phyloP scores from a whole-genome alignment of 2,113 vertebrate genomes.

The Cynocephalus volans region DNA sequence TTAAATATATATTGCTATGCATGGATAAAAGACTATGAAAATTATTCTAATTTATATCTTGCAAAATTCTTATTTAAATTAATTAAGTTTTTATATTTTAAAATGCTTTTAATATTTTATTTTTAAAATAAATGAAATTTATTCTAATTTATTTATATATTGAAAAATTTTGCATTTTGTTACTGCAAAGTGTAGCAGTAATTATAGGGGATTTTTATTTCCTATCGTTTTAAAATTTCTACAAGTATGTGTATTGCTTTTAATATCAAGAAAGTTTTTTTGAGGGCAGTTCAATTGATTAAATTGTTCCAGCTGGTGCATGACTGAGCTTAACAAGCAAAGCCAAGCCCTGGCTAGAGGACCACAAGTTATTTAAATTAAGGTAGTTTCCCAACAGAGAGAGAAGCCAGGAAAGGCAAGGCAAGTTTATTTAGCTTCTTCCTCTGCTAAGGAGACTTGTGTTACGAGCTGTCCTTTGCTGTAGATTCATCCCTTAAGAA shows the following conservation, averaged over 20 bases:
- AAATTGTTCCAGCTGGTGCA: constrained; percentile 1
- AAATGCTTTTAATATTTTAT: too few species aligned
- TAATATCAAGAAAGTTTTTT: not conserved
- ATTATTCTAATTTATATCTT: too few species aligned
- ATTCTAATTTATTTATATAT: too few species aligned
- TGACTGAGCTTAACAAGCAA: not conserved
- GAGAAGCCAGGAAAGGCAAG: not conserved
- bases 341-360: not conserved
- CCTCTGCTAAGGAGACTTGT: not conserved
- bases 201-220: not conserved
- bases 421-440: not conserved
- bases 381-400: not conserved
- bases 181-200: not conserved
- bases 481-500: not conserved
- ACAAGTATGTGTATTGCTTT: not conserved
- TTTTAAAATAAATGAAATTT: too few species aligned
- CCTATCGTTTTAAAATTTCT: not conserved
- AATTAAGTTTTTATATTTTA: too few species aligned
- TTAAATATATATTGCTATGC: not conserved
- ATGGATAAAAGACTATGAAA: not conserved
- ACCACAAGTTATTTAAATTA: not conserved
- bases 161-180: too few species aligned
- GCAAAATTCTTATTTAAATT: too few species aligned
- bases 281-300: not conserved
- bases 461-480: not conserved